phyloP scores from a whole-genome alignment of 2,888 invertebrate species.

The Trachelus stipa region DNA sequence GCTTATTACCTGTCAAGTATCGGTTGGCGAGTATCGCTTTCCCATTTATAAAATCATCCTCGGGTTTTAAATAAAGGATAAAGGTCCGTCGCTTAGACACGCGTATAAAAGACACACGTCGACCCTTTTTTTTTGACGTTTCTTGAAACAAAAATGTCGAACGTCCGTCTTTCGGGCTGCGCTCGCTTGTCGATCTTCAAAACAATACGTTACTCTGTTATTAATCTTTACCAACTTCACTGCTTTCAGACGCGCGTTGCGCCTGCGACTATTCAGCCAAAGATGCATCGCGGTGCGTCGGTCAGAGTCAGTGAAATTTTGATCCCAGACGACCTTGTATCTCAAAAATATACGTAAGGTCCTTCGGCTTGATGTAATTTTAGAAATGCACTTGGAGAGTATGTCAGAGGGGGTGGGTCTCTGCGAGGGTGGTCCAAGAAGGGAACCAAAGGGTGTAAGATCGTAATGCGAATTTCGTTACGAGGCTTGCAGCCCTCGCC shows the following conservation, averaged over 20 bases:
- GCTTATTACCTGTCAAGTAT: background rate
- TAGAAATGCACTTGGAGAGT: background rate
- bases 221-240: background rate
- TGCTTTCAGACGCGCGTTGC: background rate
- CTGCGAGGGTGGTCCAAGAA: background rate
- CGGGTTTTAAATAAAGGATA: background rate
- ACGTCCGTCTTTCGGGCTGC: background rate
- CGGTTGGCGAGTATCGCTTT: background rate
- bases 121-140: background rate
- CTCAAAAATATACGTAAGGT: background rate
- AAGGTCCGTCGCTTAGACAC: background rate
- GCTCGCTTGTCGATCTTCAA: background rate
- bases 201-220: background rate
- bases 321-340: background rate
- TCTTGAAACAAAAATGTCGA: background rate
- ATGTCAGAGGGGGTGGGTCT: background rate
- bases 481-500: slow-evolving; percentile 56
- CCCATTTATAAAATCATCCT: background rate
- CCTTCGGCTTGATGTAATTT: background rate
- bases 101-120: background rate
- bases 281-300: background rate
- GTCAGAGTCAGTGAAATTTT: background rate
- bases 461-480: slow-evolving; percentile 55
- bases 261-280: background rate
- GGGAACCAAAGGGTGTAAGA: slow-evolving; percentile 14